Conservation (phyloP, 1,140 invertebrate genomes). For the Nasonia giraulti region DNA sequence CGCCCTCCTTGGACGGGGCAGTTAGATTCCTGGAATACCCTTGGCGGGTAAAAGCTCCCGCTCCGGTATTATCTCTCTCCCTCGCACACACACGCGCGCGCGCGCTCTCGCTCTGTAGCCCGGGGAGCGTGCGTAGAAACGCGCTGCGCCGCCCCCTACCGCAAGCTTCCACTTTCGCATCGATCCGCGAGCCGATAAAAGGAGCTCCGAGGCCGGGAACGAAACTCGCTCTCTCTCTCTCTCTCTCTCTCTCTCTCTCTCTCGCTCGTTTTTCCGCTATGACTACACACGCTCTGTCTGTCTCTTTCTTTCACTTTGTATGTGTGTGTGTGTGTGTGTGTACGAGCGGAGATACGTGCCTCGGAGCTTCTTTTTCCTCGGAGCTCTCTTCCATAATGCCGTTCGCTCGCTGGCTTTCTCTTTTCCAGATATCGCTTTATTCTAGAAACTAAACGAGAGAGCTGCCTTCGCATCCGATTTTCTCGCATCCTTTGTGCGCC, state of each 20-base stretch:
- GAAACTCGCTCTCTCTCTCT: not conserved
- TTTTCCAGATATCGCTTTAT: not conserved
- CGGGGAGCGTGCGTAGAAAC: conserved; percentile 31
- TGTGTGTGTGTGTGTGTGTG: not conserved
- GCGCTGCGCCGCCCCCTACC: not conserved
- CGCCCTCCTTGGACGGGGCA: not conserved
- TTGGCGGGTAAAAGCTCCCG: conserved; percentile 56
- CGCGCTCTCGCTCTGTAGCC: not conserved
- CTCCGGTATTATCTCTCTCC: conserved; percentile 31
- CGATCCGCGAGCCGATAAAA: conserved; percentile 37
- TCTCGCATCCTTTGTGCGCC: not conserved
- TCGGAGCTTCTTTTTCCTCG: conserved; percentile 13
- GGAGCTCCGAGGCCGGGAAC: conserved; percentile 21
- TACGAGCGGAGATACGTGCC: not conserved
- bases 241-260: not conserved
- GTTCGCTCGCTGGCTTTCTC: not conserved
- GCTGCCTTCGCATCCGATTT: conserved; percentile 43
- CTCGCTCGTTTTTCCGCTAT: not conserved
- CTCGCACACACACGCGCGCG: not conserved
- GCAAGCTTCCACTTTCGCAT: not conserved
- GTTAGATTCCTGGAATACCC: conserved; percentile 50
- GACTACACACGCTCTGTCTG: not conserved
- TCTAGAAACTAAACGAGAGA: conserved; percentile 7
- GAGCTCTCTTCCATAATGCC: not conserved
- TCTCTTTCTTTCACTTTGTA: not conserved